Evolutionary conservation across 1,140 invertebrate genomes (phyloP), one percentile per base, ranked within the genome.

Genomic region (Ganaspis sp.): DNA sequence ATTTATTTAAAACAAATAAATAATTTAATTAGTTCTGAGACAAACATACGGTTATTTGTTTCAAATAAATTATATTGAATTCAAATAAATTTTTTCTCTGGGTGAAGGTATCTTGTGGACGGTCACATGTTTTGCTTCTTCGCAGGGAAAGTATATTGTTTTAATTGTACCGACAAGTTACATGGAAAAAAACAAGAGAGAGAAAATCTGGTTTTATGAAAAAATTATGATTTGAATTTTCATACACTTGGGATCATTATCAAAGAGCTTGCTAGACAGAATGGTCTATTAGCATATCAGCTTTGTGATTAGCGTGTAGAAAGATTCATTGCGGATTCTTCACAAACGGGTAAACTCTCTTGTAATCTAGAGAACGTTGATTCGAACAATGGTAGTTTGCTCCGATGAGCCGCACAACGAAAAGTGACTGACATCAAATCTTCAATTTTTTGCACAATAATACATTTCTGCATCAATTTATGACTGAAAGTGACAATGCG

Each of bases 321-420:
- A 49, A 72, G 45, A 64, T 72, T 75, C 58, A 73, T 74, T 72
- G 40, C 49, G 70, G 69, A 79, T 74, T 53, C 29, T 77, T 72
- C 34, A 74, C 45, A 72, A 58, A 71, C 73, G 69, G 40, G 77
- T 74, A 76, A 79, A 83, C 72, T 76, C 75, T 17, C 64, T 75
- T 75, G 70, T 29, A 54, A 69, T 72, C 69, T 26, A n/a, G 29
- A 64, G 42, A 69, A 73, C 15, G 74, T 54, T 72, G 73, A 79
- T 76, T 70, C 70, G n/a, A 29, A 70, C 42, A 54, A 64, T 12
- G 64, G 45, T 77, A 83, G 77, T 80, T 71, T n/a, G 53, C 77
- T 15, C 1, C 71, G 23, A 71, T 40, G 73, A 19, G 29, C 53
- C 69, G 70, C 54, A 29, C 11, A n/a, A 4, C n/a, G 6, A 11